Percentiles rank a stretch among this genome's conserved stretches.
Conservation (phyloP, 92 coral and sea anemone species). For the Phenganax stokvisi region DNA sequence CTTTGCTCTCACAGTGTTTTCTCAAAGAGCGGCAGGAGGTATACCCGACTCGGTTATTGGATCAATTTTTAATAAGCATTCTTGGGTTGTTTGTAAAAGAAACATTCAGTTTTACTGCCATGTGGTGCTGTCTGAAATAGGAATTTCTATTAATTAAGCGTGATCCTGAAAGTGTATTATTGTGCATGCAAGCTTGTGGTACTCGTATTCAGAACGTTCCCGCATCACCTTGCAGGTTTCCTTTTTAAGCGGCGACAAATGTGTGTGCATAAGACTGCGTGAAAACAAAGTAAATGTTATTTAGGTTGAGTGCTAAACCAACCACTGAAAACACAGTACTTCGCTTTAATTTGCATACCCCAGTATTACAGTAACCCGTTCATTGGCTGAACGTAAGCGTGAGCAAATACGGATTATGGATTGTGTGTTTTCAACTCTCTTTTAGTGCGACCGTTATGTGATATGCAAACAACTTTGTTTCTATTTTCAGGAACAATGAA, state of each 20-base stretch:
- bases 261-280: background rate
- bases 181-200: no score
- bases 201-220: no score
- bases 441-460: background rate
- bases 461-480: background rate
- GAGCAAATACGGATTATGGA: constrained; percentile 8
- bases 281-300: background rate
- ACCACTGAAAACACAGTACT: background rate
- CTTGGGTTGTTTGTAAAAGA: no score
- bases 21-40: no score
- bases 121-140: no score
- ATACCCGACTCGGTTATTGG: no score
- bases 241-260: background rate
- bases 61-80: no score
- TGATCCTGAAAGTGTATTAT: no score
- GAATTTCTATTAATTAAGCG: no score
- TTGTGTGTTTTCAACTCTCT: background rate
- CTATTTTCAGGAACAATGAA: constrained; percentile 12
- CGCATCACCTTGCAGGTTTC: background rate
- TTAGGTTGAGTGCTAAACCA: background rate
- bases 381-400: constrained; percentile 2
- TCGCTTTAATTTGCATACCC: background rate
- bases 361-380: constrained; percentile 1
- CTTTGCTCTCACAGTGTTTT: no score
- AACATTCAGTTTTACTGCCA: no score